Evolutionary conservation across 2,113 vertebrate genomes (phyloP).

Genomic region (Scolopax mira): DNA sequence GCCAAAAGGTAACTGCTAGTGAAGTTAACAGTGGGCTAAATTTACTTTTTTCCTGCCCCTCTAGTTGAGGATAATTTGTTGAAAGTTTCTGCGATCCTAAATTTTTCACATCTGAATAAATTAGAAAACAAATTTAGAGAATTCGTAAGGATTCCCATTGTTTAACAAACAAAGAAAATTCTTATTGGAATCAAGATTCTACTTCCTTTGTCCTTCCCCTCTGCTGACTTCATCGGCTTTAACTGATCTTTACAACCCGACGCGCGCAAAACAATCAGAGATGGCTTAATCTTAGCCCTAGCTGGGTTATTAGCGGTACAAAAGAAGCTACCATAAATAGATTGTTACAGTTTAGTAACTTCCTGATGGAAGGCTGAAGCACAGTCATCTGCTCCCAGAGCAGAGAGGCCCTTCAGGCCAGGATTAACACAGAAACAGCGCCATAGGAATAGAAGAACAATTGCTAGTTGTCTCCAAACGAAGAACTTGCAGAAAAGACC

Average conservation of each 20-base stretch:
- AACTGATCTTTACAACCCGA: not conserved
- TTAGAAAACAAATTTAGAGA: conserved; percentile 23
- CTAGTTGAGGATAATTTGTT: not conserved
- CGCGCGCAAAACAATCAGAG: not conserved
- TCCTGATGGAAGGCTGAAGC: conserved; percentile 36
- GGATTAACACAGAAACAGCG: not conserved
- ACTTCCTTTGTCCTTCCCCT: conserved; percentile 58
- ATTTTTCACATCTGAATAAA: not conserved
- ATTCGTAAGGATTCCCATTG: conserved; percentile 28
- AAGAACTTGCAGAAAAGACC: not conserved
- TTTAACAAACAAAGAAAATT: conserved; percentile 38
- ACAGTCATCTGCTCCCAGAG: conserved; percentile 30
- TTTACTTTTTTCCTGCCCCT: not conserved
- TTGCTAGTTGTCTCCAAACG: not conserved
- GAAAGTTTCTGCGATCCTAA: not conserved
- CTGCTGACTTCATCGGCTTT: conserved; percentile 42
- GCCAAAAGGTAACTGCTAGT: not conserved
- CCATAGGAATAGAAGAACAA: not conserved
- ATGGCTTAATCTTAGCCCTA: conserved; percentile 27
- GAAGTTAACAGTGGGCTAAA: not conserved
- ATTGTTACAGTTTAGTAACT: conserved; percentile 40
- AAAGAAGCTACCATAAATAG: conserved; percentile 61
- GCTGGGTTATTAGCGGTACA: conserved; percentile 45
- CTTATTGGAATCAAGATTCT: conserved; percentile 52
- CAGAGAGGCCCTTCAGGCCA: not conserved